A percentile compares a stretch with the other conserved stretches of the same genome.
These are phyloP conservation scores for Andricus quercusramuli DNA, from an alignment of 2,888 invertebrate species.

Conservation along the genomic window DNA sequence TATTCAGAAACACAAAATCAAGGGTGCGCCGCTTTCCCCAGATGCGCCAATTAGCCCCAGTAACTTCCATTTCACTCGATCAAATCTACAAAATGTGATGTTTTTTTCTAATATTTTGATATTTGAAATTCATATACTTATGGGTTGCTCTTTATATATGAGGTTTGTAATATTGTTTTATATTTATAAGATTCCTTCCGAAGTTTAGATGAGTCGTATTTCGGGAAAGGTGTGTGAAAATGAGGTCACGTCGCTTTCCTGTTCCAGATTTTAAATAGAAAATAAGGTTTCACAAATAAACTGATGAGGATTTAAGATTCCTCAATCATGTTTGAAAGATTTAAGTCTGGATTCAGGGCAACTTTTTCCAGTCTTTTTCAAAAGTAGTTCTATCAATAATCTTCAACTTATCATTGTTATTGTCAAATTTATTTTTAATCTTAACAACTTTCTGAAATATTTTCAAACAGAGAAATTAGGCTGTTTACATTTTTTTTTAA, in stretches of 20 bases:
- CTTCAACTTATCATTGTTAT: too few species aligned
- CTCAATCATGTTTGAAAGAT: neutral
- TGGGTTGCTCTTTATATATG: too few species aligned
- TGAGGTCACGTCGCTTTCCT: neutral
- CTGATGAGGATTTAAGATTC: neutral
- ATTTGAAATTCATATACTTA: too few species aligned
- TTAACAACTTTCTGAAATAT: too few species aligned
- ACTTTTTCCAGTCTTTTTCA: neutral
- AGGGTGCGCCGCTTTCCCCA: too few species aligned
- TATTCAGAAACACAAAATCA: too few species aligned
- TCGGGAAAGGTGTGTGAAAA: neutral
- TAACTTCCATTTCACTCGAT: too few species aligned
- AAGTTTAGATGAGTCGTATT: neutral
- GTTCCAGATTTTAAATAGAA: neutral
- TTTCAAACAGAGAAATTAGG: too few species aligned
- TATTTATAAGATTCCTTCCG: neutral
- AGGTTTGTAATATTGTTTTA: neutral
- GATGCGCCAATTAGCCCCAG: too few species aligned
- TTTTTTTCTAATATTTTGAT: neutral
- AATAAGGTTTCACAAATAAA: neutral
- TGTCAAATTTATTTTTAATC: too few species aligned
- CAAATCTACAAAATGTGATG: neutral
- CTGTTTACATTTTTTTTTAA: too few species aligned
- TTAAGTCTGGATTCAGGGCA: neutral
- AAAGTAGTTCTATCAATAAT: neutral